These are phyloP conservation scores for Verasper variegatus DNA, from an alignment of 2,113 vertebrate genomes.

Conservation along the genomic window DNA sequence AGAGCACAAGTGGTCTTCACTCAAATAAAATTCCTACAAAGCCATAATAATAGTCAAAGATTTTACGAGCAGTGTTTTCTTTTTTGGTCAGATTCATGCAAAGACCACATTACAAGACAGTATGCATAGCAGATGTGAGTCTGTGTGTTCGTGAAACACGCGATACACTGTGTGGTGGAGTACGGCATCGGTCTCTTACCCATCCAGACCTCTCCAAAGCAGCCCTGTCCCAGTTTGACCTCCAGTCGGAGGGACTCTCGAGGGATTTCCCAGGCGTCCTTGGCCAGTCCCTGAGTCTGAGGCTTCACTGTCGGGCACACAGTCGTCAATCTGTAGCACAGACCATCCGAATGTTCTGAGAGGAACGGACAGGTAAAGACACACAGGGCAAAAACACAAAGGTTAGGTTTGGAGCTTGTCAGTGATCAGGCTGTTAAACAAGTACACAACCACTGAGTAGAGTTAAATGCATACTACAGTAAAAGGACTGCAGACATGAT, in stretches of 20 bases:
- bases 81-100: no score
- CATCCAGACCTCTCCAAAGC: conserved; percentile 99
- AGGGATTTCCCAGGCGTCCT: conserved; percentile 99
- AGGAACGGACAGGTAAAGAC: background rate
- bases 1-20: no score
- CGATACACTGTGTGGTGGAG: background rate
- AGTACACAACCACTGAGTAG: no score
- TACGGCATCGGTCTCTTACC: conserved; percentile 83
- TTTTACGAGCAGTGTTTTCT: no score
- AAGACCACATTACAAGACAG: no score
- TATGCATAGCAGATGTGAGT: background rate
- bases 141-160: no score
- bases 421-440: background rate
- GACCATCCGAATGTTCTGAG: conserved; percentile 93
- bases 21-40: no score
- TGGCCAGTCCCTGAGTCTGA: conserved; percentile 97
- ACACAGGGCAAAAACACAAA: background rate
- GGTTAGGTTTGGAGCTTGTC: background rate
- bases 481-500: background rate
- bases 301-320: conserved; percentile 99
- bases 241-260: conserved; percentile 95
- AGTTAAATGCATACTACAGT: no score
- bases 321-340: conserved; percentile 94
- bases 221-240: conserved; percentile 97
- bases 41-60: no score